Evolutionary conservation across 1,140 invertebrate genomes (phyloP).

Genomic region (Cryptotermes secundus): DNA sequence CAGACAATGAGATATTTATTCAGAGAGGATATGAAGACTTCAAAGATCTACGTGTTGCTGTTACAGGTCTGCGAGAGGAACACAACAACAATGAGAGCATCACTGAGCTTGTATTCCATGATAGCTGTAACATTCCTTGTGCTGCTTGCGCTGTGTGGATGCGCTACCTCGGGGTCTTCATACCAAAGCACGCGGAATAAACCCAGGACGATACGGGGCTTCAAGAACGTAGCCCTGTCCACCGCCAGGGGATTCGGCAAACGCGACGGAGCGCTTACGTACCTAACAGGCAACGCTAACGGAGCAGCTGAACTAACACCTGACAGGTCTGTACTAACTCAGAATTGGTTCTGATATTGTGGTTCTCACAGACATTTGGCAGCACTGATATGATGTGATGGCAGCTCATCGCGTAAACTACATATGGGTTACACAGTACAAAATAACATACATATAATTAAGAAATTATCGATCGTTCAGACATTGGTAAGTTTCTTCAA

Average conservation of each 20-base stretch:
- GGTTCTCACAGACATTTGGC: no score
- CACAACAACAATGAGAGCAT: no score
- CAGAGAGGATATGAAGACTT: no score
- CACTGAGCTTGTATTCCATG: neutral
- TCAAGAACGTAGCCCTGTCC: constrained; percentile 57
- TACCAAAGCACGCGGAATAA: constrained; percentile 41
- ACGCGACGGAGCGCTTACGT: constrained; percentile 35
- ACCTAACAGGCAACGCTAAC: neutral
- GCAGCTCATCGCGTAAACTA: no score
- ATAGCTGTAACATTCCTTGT: neutral
- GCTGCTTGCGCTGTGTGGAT: neutral
- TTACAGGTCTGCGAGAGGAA: constrained; percentile 19
- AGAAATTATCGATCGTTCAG: no score
- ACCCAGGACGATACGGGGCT: constrained; percentile 55
- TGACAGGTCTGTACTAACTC: neutral
- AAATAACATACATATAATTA: no score
- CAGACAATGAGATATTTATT: no score
- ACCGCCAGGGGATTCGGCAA: constrained; percentile 60
- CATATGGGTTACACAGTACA: no score
- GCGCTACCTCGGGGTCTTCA: neutral
- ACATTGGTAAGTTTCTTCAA: no score
- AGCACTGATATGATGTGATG: no score
- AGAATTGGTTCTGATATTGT: no score
- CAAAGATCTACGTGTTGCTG: neutral
- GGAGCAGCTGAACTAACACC: neutral